phyloP scores from a whole-genome alignment of 2,888 invertebrate species.

The Catocala fraxini region DNA sequence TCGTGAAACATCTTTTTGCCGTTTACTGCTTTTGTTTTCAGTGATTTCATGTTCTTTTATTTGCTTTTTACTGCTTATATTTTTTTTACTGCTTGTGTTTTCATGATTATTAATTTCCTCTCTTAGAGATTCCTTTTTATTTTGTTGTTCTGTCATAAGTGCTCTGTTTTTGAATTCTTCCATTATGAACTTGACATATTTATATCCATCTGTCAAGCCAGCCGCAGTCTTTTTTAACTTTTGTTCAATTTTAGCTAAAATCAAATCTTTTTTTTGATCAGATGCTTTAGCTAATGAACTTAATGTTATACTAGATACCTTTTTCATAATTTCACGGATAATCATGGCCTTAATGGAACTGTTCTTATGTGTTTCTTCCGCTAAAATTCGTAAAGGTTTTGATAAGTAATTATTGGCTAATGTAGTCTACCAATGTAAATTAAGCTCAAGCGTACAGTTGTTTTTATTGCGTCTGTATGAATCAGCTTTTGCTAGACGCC shows the following conservation, averaged over 20 bases:
- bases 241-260: conserved; percentile 54
- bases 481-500: no score
- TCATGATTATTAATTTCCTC: no score
- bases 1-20: no score
- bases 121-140: not conserved
- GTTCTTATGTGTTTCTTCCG: not conserved
- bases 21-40: no score
- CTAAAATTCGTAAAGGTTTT: conserved; percentile 1
- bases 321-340: conserved; percentile 55
- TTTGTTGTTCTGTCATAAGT: conserved; percentile 12
- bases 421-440: no score
- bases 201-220: conserved; percentile 53
- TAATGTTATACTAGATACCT: conserved; percentile 57
- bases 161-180: conserved; percentile 61
- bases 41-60: no score
- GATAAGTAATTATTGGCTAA: not conserved
- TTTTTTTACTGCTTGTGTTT: no score
- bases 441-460: no score
- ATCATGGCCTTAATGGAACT: conserved; percentile 36
- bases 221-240: conserved; percentile 57
- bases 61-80: no score
- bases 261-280: conserved; percentile 40
- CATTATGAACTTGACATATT: conserved; percentile 68
- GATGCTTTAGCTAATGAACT: conserved; percentile 45
- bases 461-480: no score